phyloP scores from a whole-genome alignment of 2,113 vertebrate species.

The Aptenodytes patagonicus region DNA sequence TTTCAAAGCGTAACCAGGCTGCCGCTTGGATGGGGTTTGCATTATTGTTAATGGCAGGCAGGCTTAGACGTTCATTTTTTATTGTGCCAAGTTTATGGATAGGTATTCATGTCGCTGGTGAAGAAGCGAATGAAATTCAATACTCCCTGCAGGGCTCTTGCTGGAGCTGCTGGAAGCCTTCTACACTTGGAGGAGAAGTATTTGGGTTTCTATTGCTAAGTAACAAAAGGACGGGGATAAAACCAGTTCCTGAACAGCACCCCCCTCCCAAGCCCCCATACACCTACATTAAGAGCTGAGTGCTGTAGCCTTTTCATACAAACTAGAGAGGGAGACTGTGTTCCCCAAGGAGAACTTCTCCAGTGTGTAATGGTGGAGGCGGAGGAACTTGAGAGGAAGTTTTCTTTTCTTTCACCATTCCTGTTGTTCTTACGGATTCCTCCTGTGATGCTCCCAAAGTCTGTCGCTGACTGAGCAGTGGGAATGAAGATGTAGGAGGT shows the following conservation, averaged over 20 bases:
- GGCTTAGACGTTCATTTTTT: background rate
- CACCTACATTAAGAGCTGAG: background rate
- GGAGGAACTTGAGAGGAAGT: background rate
- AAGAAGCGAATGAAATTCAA: background rate
- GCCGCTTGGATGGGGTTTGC: background rate
- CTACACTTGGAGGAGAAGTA: background rate
- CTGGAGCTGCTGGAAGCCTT: slow-evolving; percentile 19
- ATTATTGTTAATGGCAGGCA: background rate
- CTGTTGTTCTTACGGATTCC: background rate
- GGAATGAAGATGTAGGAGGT: background rate
- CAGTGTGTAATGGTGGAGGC: background rate
- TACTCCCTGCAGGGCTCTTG: background rate
- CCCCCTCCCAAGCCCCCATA: background rate
- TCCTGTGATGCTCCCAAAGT: background rate
- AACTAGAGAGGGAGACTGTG: background rate
- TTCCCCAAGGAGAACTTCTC: background rate
- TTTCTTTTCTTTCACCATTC: background rate
- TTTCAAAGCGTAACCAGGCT: background rate
- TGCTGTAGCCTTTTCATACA: background rate
- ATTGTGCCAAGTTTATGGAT: background rate
- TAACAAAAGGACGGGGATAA: background rate
- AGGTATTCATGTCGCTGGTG: background rate
- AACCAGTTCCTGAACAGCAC: background rate
- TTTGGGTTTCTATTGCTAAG: slow-evolving; percentile 25
- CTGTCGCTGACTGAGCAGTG: background rate